phyloP scores from a whole-genome alignment of 2,888 invertebrate genomes.

The Rhorus exstirpatorius region DNA sequence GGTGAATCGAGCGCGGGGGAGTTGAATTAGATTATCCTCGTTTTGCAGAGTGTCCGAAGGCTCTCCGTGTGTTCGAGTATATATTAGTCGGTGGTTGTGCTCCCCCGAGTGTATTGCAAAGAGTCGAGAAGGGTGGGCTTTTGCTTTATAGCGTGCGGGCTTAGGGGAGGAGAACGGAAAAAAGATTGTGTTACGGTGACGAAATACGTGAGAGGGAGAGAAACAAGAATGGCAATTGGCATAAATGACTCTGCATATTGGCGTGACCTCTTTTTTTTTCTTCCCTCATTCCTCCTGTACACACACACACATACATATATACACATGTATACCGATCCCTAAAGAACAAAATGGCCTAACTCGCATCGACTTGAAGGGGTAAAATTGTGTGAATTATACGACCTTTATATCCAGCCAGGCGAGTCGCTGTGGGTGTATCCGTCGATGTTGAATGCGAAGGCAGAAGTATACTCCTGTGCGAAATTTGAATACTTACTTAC shows the following conservation, averaged over 20 bases:
- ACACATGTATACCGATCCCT: background rate
- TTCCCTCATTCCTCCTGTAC: background rate
- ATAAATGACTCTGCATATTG: slow-evolving; percentile 51
- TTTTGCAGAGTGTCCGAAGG: slow-evolving; percentile 58
- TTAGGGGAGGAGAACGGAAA: slow-evolving; percentile 1
- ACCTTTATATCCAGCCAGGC: background rate
- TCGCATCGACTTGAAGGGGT: background rate
- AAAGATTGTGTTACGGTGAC: slow-evolving; percentile 24
- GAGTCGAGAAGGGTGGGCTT: slow-evolving; percentile 36
- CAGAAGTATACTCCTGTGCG: slow-evolving; percentile 14
- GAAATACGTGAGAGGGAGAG: background rate
- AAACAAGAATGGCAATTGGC: slow-evolving; percentile 56
- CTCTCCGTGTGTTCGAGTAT: background rate
- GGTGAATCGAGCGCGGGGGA: slow-evolving; percentile 2
- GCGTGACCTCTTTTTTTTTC: slow-evolving; percentile 25
- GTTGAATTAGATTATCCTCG: slow-evolving; percentile 55
- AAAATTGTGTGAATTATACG: background rate
- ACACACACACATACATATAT: slow-evolving; percentile 3
- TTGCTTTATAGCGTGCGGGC: slow-evolving; percentile 6
- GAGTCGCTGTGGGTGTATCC: background rate
- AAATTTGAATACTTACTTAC: slow-evolving; percentile 64
- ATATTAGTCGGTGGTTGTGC: slow-evolving; percentile 21
- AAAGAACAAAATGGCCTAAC: slow-evolving; percentile 3
- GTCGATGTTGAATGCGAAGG: slow-evolving; percentile 16
- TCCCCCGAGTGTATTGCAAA: slow-evolving; percentile 36